Conservation (phyloP, 2,113 vertebrate species). For the Lepidothrix coronata region DNA sequence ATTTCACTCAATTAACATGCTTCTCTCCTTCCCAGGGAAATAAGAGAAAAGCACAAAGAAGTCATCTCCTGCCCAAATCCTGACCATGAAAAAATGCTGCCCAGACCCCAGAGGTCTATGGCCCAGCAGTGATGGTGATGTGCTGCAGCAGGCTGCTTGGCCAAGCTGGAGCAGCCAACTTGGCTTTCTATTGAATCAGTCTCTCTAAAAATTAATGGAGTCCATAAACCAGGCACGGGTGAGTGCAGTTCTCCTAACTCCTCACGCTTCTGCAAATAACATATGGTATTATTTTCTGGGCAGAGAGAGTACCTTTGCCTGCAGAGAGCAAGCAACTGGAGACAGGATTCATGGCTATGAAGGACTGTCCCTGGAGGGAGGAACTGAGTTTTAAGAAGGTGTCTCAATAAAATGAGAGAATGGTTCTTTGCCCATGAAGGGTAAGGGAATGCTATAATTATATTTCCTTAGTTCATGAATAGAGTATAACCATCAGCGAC, state of each 20-base stretch:
- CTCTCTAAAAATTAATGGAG: background rate
- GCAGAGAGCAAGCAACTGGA: background rate
- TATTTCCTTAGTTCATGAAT: background rate
- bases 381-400: background rate
- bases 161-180: background rate
- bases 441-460: background rate
- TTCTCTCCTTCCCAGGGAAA: background rate
- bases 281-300: background rate
- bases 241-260: background rate
- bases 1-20: accelerated
- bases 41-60: background rate
- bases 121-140: background rate
- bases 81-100: background rate
- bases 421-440: background rate
- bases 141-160: background rate
- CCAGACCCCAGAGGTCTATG: background rate
- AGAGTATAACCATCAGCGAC: background rate
- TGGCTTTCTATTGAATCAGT: background rate
- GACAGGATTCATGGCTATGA: background rate
- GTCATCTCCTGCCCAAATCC: background rate
- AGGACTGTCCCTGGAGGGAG: background rate
- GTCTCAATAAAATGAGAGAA: background rate
- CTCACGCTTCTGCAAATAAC: background rate
- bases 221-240: background rate
- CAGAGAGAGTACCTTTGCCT: background rate